phyloP scores from a whole-genome alignment of 2,888 invertebrate species.

The Agapetus fuscipes region DNA sequence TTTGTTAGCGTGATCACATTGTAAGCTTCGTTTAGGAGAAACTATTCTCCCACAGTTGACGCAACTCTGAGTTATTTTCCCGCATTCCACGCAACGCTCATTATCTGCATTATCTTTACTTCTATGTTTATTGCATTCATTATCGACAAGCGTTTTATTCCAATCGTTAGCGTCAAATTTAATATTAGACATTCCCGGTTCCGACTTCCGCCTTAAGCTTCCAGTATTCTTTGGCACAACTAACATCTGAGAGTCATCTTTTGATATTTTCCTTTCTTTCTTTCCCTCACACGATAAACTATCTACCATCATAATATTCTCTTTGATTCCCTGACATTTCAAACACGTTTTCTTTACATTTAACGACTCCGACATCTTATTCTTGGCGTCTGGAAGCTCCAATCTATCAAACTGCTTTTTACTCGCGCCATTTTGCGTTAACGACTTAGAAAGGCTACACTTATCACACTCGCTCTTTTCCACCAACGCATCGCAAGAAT shows the following conservation, averaged over 20 bases:
- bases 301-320: constrained; percentile 34
- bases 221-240: constrained; percentile 33
- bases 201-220: constrained; percentile 63
- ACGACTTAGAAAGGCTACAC: too few relatives aligned
- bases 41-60: constrained; percentile 9
- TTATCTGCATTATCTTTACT: constrained; percentile 2
- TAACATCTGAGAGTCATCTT: constrained; percentile 37
- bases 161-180: constrained; percentile 30
- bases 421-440: constrained; percentile 5
- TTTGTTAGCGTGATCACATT: background rate
- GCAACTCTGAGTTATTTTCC: constrained; percentile 5
- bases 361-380: constrained; percentile 35
- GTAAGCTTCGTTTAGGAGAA: background rate
- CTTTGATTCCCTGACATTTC: constrained; percentile 43
- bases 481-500: constrained; percentile 27
- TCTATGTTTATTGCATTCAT: constrained; percentile 24
- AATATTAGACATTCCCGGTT: constrained; percentile 52
- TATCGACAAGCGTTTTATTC: constrained; percentile 41
- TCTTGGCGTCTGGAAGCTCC: constrained; percentile 24
- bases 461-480: constrained; percentile 34
- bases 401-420: constrained; percentile 11
- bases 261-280: constrained; percentile 26
- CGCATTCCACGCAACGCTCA: constrained; percentile 8
- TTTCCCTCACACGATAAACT: constrained; percentile 1
- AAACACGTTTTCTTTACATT: constrained; percentile 39